These are phyloP conservation scores for Leucophenga montana DNA, from an alignment of 2,888 invertebrate genomes.

Conservation along the genomic window DNA sequence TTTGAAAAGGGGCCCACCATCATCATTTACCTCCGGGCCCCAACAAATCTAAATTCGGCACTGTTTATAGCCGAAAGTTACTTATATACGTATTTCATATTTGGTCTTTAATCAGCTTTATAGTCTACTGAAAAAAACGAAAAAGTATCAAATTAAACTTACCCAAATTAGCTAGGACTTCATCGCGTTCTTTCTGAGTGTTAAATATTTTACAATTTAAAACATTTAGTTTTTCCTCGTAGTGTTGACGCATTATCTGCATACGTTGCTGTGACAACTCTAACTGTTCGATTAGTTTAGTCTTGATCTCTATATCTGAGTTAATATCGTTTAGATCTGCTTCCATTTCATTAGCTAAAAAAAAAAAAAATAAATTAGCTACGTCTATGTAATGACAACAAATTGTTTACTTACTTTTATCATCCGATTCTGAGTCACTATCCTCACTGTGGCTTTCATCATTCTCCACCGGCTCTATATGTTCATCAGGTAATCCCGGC, in stretches of 20 bases:
- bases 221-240: conserved; percentile 91
- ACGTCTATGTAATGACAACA: too few relatives aligned
- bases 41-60: too few relatives aligned
- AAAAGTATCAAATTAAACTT: conserved; percentile 22
- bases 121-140: background rate
- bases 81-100: too few relatives aligned
- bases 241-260: conserved; percentile 89
- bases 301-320: conserved; percentile 95
- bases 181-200: conserved; percentile 93
- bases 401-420: conserved; percentile 71
- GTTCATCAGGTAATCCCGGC: conserved; percentile 75
- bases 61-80: too few relatives aligned
- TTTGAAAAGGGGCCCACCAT: too few relatives aligned
- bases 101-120: too few relatives aligned
- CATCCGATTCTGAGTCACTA: conserved; percentile 78
- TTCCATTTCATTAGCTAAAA: conserved; percentile 76
- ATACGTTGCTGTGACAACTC: conserved; percentile 91
- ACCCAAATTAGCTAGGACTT: conserved; percentile 80
- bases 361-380: background rate
- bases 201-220: conserved; percentile 88
- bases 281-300: conserved; percentile 93
- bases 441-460: conserved; percentile 76
- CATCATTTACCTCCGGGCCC: too few relatives aligned
- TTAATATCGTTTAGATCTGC: conserved; percentile 91
- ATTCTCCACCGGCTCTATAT: conserved; percentile 76